Conservation (phyloP, 2,797 vertebrate species). For the Dermochelys coriacea region DNA sequence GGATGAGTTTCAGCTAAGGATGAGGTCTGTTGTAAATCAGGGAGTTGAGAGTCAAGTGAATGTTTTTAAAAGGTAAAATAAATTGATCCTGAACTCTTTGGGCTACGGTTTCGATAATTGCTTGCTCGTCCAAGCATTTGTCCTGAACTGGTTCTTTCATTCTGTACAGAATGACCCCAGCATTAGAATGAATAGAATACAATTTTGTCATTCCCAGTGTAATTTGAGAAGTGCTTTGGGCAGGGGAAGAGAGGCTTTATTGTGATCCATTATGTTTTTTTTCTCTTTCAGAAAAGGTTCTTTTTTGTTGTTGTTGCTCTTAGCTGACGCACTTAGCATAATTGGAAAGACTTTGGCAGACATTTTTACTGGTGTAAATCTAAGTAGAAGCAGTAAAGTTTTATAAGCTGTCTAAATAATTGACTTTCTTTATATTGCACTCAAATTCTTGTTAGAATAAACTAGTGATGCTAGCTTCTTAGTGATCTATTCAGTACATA, state of each 20-base stretch:
- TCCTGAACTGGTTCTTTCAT: rapidly evolving
- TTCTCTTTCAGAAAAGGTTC: background rate
- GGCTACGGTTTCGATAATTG: rapidly evolving
- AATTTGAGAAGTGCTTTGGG: background rate
- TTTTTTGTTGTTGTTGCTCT: background rate
- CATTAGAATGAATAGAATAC: background rate
- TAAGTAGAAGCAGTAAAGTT: constrained; percentile 29
- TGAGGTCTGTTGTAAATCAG: background rate
- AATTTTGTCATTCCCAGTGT: background rate
- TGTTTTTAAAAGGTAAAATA: background rate
- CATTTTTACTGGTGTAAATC: background rate
- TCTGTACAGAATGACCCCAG: rapidly evolving
- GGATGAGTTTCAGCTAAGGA: background rate
- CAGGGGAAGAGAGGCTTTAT: background rate
- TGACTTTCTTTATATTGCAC: constrained; percentile 38
- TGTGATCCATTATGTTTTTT: background rate
- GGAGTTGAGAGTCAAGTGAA: background rate
- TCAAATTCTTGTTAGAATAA: constrained; percentile 22
- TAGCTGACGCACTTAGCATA: background rate
- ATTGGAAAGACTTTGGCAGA: background rate
- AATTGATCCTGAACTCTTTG: background rate
- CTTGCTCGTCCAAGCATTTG: background rate
- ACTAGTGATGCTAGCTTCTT: background rate
- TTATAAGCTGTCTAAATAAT: constrained; percentile 39
- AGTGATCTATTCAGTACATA: background rate